Base-by-base conservation (phyloP, 2,797 vertebrate genomes). In the Sebastolobus alascanus region DNA sequence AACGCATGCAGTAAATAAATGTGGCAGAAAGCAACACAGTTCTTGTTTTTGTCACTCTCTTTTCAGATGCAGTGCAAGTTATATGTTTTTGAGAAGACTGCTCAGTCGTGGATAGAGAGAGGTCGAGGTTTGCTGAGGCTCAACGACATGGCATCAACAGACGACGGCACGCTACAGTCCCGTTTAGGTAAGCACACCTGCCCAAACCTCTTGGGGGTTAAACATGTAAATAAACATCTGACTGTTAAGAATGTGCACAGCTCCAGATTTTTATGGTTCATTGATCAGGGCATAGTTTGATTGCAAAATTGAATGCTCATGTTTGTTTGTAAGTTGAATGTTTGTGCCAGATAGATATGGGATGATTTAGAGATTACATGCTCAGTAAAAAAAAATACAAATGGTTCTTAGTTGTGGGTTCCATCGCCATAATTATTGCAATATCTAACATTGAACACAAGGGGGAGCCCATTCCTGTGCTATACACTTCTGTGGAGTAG, bases 81-180 rank as follows among this genome's bases (percentile, higher is more conserved):
- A 85, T 99, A 99, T 82, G 98, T 99, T 76, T 99, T 99, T 86
- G 98, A 99, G 92, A 99, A 99, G 94, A 96, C 88, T 1, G 97
- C 96, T 18, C 99, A 99, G 95, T 98, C 98, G 0, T 99, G 99
- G 99, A 98, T 99, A 90, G 98, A 99, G 87, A 94, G 99, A 92
- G 99, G 99, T 83, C 96, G 99, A 86, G 98, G 99, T 22, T 96
- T 99, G 69, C 96, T 99, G 87, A 95, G 99, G 91, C 97, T 99
- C 86, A 99, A 99, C 12, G 99, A 99, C 88, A 99, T 99, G 99
- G 98, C 98, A 0, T 98, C 98, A 0, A 96, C 98, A 0, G 98
- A 99, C 0, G 98, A 99, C 0, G 98, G 99, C 82, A 97, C 96
- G 0, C 93, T 99, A 91, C 98, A 98, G 90, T 99, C 98, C 58